Evolutionary conservation across 2,888 invertebrate species (phyloP), one percentile per base, ranked within the genome.

Genomic region (Rhagonycha fulva): DNA sequence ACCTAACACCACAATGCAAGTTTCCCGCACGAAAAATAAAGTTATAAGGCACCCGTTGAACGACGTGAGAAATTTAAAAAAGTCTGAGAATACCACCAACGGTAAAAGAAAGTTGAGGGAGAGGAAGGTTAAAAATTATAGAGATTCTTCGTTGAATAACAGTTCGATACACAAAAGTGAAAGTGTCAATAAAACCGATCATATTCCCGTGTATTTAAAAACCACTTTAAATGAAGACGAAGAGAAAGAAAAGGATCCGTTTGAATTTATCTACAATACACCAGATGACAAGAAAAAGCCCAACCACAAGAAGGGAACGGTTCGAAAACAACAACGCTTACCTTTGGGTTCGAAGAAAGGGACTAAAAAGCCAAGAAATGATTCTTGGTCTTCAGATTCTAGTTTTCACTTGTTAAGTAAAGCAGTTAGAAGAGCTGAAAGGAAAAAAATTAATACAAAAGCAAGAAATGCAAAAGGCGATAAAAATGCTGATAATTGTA

Each of bases 181-280:
- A 73, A 68, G 62, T 70, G 47, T n/a, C 7, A 7, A 47, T 47
- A 47, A 47, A 47, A 9, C n/a, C 2, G n/a, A 47, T n/a, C 76
- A 70, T 23, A 62, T 81, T 4, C 81, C 82, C 0, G 69, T 81
- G n/a, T 81, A 81, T 74, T 79, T 78, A 66, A 78, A 78, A 77
- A 66, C 62, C 2, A 10, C 14, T 11, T 14, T 14, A 62, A 23
- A 67, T 61, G 61, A 62, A 30, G 9, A 10, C 10, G 3, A 14
- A 12, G 28, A 60, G 19, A 61, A 19, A 23, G 32, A 11, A 68
- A 62, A 70, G 19, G 74, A 74, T 47, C 74, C 74, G 0, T 74
- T 70, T 14, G 74, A 74, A 30, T 74, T 74, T 67, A 62, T 63
- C 3, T 9, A 24, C 5, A 70, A 70, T 9, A 30, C 74, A 2